phyloP scores from a whole-genome alignment of 2,888 invertebrate species.

The Habrosyne pyritoides region DNA sequence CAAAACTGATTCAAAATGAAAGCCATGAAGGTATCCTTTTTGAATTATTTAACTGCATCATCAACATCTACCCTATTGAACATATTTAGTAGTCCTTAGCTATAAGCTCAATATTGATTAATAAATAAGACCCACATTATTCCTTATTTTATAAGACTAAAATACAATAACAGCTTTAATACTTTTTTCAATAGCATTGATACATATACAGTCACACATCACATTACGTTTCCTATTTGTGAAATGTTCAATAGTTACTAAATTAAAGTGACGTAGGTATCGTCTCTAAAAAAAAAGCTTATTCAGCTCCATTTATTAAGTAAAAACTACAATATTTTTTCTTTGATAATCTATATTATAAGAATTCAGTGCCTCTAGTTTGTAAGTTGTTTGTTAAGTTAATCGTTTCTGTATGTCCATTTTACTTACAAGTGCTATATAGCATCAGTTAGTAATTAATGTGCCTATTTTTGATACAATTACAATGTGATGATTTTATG shows the following conservation, averaged over 20 bases:
- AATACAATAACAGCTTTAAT: neutral
- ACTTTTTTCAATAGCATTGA: neutral
- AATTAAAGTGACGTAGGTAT: too few species aligned
- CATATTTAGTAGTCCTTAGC: too few species aligned
- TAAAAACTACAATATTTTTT: too few species aligned
- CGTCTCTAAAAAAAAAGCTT: too few species aligned
- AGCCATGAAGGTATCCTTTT: too few species aligned
- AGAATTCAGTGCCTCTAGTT: neutral
- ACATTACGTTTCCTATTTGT: neutral
- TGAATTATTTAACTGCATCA: too few species aligned
- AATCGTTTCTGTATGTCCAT: neutral
- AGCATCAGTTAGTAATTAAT: neutral
- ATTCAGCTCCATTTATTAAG: too few species aligned
- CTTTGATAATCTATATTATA: too few species aligned
- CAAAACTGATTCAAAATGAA: too few species aligned
- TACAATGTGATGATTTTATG: neutral
- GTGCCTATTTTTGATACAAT: constrained; percentile 1
- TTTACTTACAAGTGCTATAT: neutral
- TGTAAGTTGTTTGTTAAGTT: neutral
- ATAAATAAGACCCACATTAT: neutral
- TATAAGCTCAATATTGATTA: neutral
- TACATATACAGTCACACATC: neutral
- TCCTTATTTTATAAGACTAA: neutral
- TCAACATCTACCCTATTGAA: too few species aligned
- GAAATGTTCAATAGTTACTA: neutral